phyloP scores from a whole-genome alignment of 1,140 invertebrate genomes.

The Listronotus oregonensis region DNA sequence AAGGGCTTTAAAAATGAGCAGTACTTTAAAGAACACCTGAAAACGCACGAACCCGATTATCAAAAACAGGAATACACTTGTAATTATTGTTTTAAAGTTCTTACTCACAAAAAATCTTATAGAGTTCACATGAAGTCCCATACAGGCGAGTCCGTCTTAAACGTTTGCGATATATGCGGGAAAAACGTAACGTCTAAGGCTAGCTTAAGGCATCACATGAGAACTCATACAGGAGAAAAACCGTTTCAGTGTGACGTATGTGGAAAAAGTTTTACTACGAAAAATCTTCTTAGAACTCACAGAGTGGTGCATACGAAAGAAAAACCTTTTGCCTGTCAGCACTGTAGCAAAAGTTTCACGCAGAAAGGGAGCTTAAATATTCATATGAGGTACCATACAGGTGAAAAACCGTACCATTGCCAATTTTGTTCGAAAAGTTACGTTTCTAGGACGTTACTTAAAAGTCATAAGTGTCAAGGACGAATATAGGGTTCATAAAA shows the following conservation, averaged over 20 bases:
- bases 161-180: constrained; percentile 63
- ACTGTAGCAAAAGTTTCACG: constrained; percentile 51
- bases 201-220: constrained; percentile 61
- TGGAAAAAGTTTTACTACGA: constrained; percentile 63
- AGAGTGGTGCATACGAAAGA: constrained; percentile 59
- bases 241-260: constrained; percentile 73
- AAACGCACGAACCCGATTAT: constrained; percentile 38
- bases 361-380: constrained; percentile 55
- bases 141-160: constrained; percentile 11
- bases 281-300: constrained; percentile 58
- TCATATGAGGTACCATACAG: constrained; percentile 66
- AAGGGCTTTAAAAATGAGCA: constrained; percentile 42
- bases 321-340: constrained; percentile 52
- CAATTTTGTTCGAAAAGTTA: constrained; percentile 51
- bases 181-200: constrained; percentile 40
- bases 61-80: constrained; percentile 25
- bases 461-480: constrained; percentile 62
- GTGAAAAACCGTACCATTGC: constrained; percentile 58
- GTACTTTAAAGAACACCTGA: constrained; percentile 37
- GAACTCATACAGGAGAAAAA: constrained; percentile 72
- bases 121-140: constrained; percentile 30
- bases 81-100: constrained; percentile 33
- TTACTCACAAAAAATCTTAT: constrained; percentile 32
- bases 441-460: constrained; percentile 61
- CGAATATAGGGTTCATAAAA: not conserved